Percentiles rank a stretch among this genome's conserved stretches.
Evolutionary conservation across 2,797 vertebrate genomes (phyloP).

Genomic region (Halcyon smyrnensis): DNA sequence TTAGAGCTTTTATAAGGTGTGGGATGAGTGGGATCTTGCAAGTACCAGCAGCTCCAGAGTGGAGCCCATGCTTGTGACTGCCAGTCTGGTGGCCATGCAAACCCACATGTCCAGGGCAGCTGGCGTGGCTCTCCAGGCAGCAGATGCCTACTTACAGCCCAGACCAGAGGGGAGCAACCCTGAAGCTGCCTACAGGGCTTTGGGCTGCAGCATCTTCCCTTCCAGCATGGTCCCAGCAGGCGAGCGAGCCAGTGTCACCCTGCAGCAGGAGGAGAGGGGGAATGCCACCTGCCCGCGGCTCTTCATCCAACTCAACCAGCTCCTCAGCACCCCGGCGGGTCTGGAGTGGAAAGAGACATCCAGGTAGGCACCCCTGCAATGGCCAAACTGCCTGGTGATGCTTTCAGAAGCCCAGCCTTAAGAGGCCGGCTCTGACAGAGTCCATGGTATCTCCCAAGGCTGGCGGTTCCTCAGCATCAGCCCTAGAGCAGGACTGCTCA

Average conservation of each 20-base stretch:
- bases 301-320: conserved; percentile 79
- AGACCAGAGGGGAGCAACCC: background rate
- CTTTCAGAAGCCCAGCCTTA: background rate
- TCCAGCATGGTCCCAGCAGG: background rate
- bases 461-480: background rate
- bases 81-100: background rate
- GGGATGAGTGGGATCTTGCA: background rate
- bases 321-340: conserved; percentile 60
- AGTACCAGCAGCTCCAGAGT: background rate
- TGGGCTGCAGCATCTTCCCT: conserved; percentile 50
- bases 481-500: background rate
- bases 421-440: background rate
- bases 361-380: conserved; percentile 66
- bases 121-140: accelerated
- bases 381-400: accelerated
- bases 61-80: background rate
- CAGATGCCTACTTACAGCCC: background rate
- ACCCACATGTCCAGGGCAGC: accelerated
- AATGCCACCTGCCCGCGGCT: conserved; percentile 16
- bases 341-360: conserved; percentile 78
- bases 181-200: background rate
- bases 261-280: background rate
- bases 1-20: conserved; percentile 34
- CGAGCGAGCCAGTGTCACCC: background rate
- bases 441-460: background rate